phyloP scores from a whole-genome alignment of 2,888 invertebrate species.

The Netelia virgata region DNA sequence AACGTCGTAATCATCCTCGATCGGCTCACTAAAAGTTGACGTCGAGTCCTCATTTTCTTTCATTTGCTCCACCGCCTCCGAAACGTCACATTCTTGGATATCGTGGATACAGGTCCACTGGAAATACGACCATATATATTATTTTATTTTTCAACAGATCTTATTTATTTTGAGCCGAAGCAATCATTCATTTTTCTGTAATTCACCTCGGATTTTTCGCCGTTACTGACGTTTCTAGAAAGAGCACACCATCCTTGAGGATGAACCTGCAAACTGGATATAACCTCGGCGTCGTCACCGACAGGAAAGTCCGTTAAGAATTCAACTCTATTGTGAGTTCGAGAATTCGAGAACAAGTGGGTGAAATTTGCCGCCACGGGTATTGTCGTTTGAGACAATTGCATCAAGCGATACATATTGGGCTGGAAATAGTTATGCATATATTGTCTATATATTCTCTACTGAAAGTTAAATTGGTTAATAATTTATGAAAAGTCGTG shows the following conservation, averaged over 20 bases:
- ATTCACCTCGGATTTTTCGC: conserved; percentile 93
- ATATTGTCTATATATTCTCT: background rate
- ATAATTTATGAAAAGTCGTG: background rate
- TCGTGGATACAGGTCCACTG: conserved; percentile 98
- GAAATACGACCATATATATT: conserved; percentile 72
- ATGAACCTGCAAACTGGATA: conserved; percentile 95
- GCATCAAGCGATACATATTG: conserved; percentile 95
- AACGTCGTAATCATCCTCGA: conserved; percentile 70
- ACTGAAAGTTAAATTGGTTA: background rate
- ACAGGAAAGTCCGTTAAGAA: conserved; percentile 95
- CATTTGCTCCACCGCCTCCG: conserved; percentile 83
- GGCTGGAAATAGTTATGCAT: conserved; percentile 87
- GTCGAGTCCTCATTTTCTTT: conserved; percentile 75
- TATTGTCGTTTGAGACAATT: conserved; percentile 92
- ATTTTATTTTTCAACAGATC: background rate
- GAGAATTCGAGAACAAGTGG: conserved; percentile 91
- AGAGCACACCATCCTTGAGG: conserved; percentile 96
- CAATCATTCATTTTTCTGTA: background rate
- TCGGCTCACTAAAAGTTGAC: conserved; percentile 61
- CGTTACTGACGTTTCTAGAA: conserved; percentile 94
- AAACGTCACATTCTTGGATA: conserved; percentile 89
- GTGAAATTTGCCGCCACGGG: conserved; percentile 93
- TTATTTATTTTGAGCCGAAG: conserved; percentile 7
- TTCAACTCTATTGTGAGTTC: conserved; percentile 94
- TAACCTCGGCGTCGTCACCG: conserved; percentile 95